A percentile compares a stretch with the other conserved stretches of the same genome.
Conservation (phyloP, 2,797 vertebrate genomes). For the Somateria mollissima region DNA sequence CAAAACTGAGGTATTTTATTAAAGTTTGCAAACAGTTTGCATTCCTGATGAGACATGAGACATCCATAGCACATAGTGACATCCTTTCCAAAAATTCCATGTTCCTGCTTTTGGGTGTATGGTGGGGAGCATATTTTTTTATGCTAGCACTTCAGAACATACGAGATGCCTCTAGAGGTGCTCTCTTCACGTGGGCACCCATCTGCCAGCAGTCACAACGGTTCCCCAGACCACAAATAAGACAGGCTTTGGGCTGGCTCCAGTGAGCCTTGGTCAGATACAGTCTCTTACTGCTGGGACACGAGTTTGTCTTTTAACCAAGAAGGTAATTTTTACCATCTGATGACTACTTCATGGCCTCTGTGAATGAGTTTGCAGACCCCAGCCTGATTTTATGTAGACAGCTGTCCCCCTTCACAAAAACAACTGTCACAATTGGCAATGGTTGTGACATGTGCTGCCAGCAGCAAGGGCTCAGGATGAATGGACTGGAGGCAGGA, state of each 20-base stretch:
- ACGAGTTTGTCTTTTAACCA: conserved; percentile 39
- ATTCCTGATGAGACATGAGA: background rate
- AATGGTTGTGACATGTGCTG: background rate
- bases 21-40: background rate
- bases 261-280: background rate
- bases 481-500: background rate
- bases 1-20: accelerated
- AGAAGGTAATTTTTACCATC: conserved; percentile 53
- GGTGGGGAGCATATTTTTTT: background rate
- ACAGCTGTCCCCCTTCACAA: conserved; percentile 63
- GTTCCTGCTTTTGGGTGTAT: background rate
- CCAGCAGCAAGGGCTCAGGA: background rate
- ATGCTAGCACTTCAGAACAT: background rate
- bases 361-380: conserved; percentile 43
- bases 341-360: conserved; percentile 50
- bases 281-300: background rate
- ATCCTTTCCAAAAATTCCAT: background rate
- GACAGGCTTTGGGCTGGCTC: background rate
- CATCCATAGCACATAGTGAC: background rate
- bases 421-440: conserved; percentile 64
- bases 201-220: background rate
- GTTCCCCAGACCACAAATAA: background rate
- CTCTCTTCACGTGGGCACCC: background rate
- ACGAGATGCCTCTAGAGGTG: background rate
- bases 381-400: conserved; percentile 46